These are phyloP conservation scores for Nyctereutes procyonoides DNA, from an alignment of 2,113 vertebrate species.

Conservation along the genomic window DNA sequence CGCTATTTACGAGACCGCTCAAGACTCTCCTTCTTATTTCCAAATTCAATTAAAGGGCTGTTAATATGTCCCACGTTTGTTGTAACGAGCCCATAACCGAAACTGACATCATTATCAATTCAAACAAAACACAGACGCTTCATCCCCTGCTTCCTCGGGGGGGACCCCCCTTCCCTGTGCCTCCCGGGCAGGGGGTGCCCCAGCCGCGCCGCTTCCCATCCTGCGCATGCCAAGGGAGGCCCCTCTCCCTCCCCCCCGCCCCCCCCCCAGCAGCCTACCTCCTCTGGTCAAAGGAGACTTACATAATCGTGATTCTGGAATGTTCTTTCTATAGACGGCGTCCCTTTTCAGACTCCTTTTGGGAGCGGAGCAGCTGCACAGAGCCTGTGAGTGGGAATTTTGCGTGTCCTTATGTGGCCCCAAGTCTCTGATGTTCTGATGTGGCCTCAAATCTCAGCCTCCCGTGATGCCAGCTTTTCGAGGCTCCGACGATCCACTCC, in stretches of 20 bases:
- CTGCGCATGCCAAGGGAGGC: background rate
- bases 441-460: background rate
- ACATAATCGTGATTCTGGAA: background rate
- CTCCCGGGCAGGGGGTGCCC: background rate
- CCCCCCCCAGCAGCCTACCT: background rate
- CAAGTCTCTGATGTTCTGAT: background rate
- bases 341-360: background rate
- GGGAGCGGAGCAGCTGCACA: background rate
- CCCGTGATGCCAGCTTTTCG: background rate
- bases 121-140: conserved; percentile 58
- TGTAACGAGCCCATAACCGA: conserved; percentile 76
- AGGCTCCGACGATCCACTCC: background rate
- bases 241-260: background rate
- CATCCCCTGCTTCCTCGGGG: conserved; percentile 54
- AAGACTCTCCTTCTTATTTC: conserved; percentile 65
- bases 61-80: conserved; percentile 76
- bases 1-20: conserved; percentile 49
- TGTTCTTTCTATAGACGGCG: background rate
- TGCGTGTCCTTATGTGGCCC: background rate
- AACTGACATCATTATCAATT: conserved; percentile 77
- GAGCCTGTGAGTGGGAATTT: background rate
- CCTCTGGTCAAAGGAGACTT: background rate
- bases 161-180: background rate
- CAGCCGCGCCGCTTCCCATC: background rate
- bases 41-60: conserved; percentile 66